Percentiles rank a stretch among this genome's conserved stretches.
These are phyloP conservation scores for Brenthis ino DNA, from an alignment of 2,888 invertebrate genomes.

Conservation along the genomic window DNA sequence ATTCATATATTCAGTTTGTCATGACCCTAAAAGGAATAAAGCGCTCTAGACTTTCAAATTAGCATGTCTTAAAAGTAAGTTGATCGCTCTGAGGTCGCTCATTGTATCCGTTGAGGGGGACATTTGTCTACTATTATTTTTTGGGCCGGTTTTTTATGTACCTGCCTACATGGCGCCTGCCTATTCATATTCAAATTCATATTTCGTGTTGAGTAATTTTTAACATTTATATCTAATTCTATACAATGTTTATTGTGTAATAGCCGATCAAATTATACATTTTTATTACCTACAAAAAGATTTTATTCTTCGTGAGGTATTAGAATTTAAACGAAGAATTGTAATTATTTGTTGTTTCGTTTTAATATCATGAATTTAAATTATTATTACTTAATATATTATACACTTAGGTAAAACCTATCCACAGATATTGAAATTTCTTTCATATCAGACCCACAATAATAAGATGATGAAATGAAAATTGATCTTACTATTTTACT, in stretches of 20 bases:
- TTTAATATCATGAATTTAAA: no score
- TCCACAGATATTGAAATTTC: no score
- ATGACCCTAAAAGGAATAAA: constrained; percentile 28
- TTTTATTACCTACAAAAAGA: constrained; percentile 47
- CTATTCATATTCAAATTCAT: constrained; percentile 80
- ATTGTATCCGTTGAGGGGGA: constrained; percentile 73
- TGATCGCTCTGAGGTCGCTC: constrained; percentile 69
- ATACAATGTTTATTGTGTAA: constrained; percentile 69
- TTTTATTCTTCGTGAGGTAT: not conserved
- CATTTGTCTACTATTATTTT: constrained; percentile 77
- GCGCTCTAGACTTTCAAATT: constrained; percentile 71
- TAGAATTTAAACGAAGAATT: not conserved
- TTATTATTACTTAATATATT: no score
- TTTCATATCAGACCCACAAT: no score
- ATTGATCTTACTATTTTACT: no score
- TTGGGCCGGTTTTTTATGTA: constrained; percentile 78
- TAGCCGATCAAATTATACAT: constrained; percentile 63
- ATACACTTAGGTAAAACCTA: no score
- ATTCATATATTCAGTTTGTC: constrained; percentile 15
- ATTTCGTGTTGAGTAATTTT: constrained; percentile 76
- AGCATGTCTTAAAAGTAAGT: constrained; percentile 74
- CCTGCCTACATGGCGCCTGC: constrained; percentile 79
- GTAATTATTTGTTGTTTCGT: no score
- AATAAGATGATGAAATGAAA: no score
- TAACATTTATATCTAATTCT: constrained; percentile 58